Conservation (phyloP, 2,888 invertebrate species). For the Troides helena region DNA sequence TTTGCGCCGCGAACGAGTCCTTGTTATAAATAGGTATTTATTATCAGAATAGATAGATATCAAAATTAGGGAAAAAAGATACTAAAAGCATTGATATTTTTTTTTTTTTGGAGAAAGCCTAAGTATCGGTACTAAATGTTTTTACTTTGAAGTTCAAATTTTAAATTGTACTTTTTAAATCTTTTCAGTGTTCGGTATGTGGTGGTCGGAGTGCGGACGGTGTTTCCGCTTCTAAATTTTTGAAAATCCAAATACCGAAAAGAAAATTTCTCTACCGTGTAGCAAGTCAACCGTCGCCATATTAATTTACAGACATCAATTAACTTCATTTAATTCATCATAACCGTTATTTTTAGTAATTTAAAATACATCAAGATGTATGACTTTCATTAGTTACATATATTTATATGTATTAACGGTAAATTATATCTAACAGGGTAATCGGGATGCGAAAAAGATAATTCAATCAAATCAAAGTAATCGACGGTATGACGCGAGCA, state of each 20-base stretch:
- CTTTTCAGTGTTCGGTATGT: conserved; percentile 60
- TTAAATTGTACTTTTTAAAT: conserved; percentile 16
- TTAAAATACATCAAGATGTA: neutral
- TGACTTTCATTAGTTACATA: too few species aligned
- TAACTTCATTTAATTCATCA: neutral
- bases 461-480: conserved; percentile 17
- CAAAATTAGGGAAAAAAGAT: too few species aligned
- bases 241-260: conserved; percentile 56
- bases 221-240: conserved; percentile 37
- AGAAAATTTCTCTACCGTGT: conserved; percentile 56
- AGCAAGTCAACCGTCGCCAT: conserved; percentile 53
- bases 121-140: too few species aligned
- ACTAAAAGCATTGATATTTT: too few species aligned
- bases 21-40: too few species aligned
- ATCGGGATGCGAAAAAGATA: conserved; percentile 27
- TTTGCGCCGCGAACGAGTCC: too few species aligned
- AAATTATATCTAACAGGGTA: conserved; percentile 46
- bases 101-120: too few species aligned
- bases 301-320: conserved; percentile 39
- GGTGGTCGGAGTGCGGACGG: conserved; percentile 37
- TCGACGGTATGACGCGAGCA: conserved; percentile 24
- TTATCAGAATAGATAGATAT: too few species aligned
- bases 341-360: neutral
- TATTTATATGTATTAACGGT: conserved; percentile 1
- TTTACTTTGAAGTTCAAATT: neutral